Percentiles rank a stretch among this genome's conserved stretches.
phyloP scores from a whole-genome alignment of 2,113 vertebrate genomes.

The Macaca fascicularis region T2T-MFA8v1.1 NC_088381.1:76649001-76649500 shows the following conservation, averaged over 20 bases:
- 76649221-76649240: not conserved
- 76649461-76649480: not conserved
- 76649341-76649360: not conserved
- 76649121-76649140: not conserved
- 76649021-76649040: not conserved
- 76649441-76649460: not conserved
- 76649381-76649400: not conserved
- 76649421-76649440: not conserved
- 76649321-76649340: not conserved
- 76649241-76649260: not conserved
- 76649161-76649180: not conserved
- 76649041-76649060: not conserved
- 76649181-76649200: not conserved
- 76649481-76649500: not conserved
- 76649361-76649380: not conserved
- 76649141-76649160: not conserved
- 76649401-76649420: not conserved
- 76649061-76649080: not conserved
- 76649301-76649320: not conserved
- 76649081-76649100: not conserved
- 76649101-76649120: not conserved
- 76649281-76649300: not conserved
- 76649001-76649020: not conserved
- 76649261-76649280: not conserved
- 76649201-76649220: not conserved